A percentile compares a stretch with the other conserved stretches of the same genome.
These are phyloP conservation scores for Drosophila sordidapex DNA, from an alignment of 2,888 invertebrate species.

Conservation along the genomic window DNA sequence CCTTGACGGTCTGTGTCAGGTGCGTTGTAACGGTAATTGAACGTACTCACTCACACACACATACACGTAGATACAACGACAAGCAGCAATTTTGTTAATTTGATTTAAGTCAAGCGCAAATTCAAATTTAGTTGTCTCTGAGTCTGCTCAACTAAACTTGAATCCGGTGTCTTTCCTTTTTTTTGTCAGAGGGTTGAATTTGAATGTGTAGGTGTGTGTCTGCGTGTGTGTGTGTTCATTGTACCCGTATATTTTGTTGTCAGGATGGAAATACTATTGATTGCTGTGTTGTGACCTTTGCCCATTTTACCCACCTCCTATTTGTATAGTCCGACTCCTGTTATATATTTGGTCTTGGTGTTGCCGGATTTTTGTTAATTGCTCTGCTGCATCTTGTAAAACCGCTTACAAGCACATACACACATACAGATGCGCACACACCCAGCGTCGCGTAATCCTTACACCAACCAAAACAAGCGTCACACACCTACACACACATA, in stretches of 20 bases:
- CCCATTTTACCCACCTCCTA: slow-evolving; percentile 38
- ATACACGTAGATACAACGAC: background rate
- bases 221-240: slow-evolving; percentile 7
- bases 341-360: slow-evolving; percentile 5
- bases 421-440: slow-evolving; percentile 6
- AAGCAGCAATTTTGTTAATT: slow-evolving; percentile 36
- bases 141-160: slow-evolving; percentile 44
- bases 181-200: slow-evolving; percentile 50
- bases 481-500: background rate
- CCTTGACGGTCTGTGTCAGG: slow-evolving; percentile 52
- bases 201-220: slow-evolving; percentile 11
- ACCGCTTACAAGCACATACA: slow-evolving; percentile 13
- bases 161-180: slow-evolving; percentile 46
- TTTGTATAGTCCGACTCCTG: slow-evolving; percentile 27
- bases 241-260: slow-evolving; percentile 7
- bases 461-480: slow-evolving; percentile 10
- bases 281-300: slow-evolving; percentile 41
- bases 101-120: slow-evolving; percentile 38
- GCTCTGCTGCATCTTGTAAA: slow-evolving; percentile 23
- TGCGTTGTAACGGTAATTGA: slow-evolving; percentile 50
- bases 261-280: slow-evolving; percentile 51
- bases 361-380: slow-evolving; percentile 9
- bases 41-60: background rate
- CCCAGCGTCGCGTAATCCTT: slow-evolving; percentile 45
- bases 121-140: slow-evolving; percentile 38